Evolutionary conservation across 2,888 invertebrate species (phyloP).

Genomic region (Eristalis arbustorum): DNA sequence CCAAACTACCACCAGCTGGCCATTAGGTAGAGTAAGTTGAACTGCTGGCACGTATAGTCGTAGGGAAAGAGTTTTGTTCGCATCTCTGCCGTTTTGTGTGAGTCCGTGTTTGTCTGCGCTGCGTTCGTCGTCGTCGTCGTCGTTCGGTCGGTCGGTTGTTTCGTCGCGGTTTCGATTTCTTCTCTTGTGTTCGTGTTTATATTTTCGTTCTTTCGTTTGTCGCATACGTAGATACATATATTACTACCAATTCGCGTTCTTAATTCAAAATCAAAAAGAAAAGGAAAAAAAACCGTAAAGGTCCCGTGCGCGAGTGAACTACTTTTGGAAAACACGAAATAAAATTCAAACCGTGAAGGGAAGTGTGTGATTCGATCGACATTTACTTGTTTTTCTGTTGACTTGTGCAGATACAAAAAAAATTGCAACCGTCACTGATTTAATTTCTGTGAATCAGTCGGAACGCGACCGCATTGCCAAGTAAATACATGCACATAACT

Average conservation of each 20-base stretch:
- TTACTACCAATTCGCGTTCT: background rate
- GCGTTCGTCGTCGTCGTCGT: too few species aligned
- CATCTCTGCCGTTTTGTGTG: constrained; percentile 50
- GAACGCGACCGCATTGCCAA: constrained; percentile 3
- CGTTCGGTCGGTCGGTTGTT: too few species aligned
- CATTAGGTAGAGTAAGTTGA: constrained; percentile 65
- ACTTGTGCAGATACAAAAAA: background rate
- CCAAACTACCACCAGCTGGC: constrained; percentile 66
- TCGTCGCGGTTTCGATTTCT: background rate
- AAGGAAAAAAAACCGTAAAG: background rate
- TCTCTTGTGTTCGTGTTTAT: background rate
- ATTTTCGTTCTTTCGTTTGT: constrained; percentile 5
- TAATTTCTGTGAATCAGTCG: background rate
- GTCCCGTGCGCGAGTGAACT: background rate
- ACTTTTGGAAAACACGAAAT: too few species aligned
- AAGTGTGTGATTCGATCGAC: too few species aligned
- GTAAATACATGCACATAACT: background rate
- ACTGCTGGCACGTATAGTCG: constrained; percentile 65
- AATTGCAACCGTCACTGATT: constrained; percentile 29
- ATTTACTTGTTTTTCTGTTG: background rate
- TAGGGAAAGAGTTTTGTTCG: constrained; percentile 53
- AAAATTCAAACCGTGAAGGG: background rate
- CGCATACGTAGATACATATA: too few species aligned
- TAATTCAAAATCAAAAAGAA: too few species aligned
- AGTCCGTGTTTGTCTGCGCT: constrained; percentile 56